Base-by-base conservation (phyloP, 2,797 vertebrate species). In the Aplochiton taeniatus region DNA sequence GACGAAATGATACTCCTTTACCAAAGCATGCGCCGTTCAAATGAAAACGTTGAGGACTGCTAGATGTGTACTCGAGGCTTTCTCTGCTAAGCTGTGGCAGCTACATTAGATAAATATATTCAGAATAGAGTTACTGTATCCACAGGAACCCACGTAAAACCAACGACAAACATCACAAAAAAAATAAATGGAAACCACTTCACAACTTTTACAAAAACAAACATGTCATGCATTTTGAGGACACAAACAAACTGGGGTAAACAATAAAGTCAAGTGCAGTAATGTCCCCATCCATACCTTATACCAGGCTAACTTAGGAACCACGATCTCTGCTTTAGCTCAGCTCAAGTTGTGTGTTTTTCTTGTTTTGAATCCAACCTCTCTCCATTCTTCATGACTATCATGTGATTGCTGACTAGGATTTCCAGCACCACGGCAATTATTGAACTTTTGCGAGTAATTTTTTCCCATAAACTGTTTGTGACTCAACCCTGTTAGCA, bases 341-440 rank as follows among this genome's bases (percentile, higher is more conserved):
- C 11, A 13, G 43, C 42, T 68, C 3, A 31, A 31, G 31, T 31
- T 31, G 44, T 16, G 58, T 72, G 47, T 58, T 50, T 31, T 50
- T 13, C 19, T 58, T 58, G 68, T 70, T 74, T 58, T 60, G 54
- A 69, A 67, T 67, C 75, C 58, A 68, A 59, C 46, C 70, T 63
- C 63, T 74, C 71, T 1, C 55, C 42, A 14, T 60, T 61, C 61
- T 47, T 81, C 80, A 89, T 90, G 89, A 92, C 90, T 78, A 81
- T 92, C 92, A 93, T 88, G 90, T 92, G 93, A 94, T 87, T 81
- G 82, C 86, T 83, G 84, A 79, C 71, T 74, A 82, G 75, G 61
- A 69, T 80, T 88, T 90, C 90, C 85, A 90, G 85, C 88, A 77
- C 90, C 91, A 90, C 86, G 81, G 90, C 81, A 81, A 86, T 91